Conservation (phyloP, 2,113 vertebrate species). For the Egretta garzetta region DNA sequence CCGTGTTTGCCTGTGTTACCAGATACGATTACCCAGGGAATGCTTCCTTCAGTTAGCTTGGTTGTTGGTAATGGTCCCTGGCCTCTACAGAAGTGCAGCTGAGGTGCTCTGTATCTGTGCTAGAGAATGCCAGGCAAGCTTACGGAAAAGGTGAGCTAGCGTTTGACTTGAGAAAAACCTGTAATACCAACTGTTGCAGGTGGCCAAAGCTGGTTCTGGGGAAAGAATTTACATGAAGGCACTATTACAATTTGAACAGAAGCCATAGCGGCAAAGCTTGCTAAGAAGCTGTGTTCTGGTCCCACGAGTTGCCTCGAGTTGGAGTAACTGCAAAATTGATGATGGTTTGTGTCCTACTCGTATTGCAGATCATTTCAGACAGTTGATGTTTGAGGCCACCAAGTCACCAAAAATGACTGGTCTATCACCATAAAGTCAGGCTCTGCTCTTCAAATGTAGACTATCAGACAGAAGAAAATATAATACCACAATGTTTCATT, state of each 20-base stretch:
- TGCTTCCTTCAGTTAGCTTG: not conserved
- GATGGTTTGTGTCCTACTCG: not conserved
- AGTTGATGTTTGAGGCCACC: not conserved
- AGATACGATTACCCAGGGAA: not conserved
- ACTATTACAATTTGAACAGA: not conserved
- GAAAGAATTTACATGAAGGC: not conserved
- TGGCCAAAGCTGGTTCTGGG: not conserved
- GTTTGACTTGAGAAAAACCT: not conserved
- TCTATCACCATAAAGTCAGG: not conserved
- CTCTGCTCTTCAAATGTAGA: not conserved
- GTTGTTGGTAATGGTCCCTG: not conserved
- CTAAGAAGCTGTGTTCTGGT: not conserved
- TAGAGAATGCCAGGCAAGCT: not conserved
- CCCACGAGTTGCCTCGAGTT: not conserved
- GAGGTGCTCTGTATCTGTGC: not conserved
- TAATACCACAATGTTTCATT: not conserved
- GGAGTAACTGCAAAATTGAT: not conserved
- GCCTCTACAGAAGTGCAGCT: not conserved
- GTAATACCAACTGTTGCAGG: not conserved
- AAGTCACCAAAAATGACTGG: not conserved
- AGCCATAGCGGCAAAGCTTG: not conserved
- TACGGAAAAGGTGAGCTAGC: not conserved
- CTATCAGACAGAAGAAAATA: not conserved
- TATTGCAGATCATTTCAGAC: not conserved
- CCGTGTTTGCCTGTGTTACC: not conserved